Evolutionary conservation across 2,888 invertebrate species (phyloP).

Genomic region (Dermolepida albohirtum): DNA sequence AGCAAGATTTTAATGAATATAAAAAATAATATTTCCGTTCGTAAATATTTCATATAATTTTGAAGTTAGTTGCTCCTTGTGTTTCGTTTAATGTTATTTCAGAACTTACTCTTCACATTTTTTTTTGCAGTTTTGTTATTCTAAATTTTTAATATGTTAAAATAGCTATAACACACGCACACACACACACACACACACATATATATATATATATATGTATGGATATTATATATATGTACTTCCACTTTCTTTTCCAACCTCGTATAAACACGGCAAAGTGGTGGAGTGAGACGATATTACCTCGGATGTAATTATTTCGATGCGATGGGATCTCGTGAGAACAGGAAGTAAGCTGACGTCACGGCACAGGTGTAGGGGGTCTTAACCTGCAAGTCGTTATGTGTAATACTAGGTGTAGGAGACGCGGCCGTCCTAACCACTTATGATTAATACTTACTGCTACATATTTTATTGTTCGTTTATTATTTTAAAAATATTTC

Average conservation of each 20-base stretch:
- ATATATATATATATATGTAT: no score
- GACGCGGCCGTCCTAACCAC: slow-evolving; percentile 27
- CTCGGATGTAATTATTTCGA: slow-evolving; percentile 64
- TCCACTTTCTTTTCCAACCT: slow-evolving; percentile 33
- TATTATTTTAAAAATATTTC: slow-evolving; percentile 8
- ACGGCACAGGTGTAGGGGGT: slow-evolving; percentile 61
- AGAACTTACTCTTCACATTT: no score
- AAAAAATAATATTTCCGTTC: no score
- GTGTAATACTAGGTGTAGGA: slow-evolving; percentile 43
- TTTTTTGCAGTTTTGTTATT: no score
- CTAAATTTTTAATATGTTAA: no score
- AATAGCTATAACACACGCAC: no score
- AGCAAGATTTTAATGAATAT: no score
- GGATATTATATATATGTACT: neutral
- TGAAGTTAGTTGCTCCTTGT: no score
- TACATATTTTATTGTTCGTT: slow-evolving; percentile 1
- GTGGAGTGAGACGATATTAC: slow-evolving; percentile 53
- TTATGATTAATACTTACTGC: slow-evolving; percentile 25
- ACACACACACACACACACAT: no score
- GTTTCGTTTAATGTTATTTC: no score
- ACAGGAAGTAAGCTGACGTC: slow-evolving; percentile 64
- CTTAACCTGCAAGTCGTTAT: slow-evolving; percentile 56
- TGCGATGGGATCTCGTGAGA: slow-evolving; percentile 66
- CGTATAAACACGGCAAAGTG: slow-evolving; percentile 34
- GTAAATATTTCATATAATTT: no score